Base-by-base conservation (phyloP, 2,113 vertebrate genomes). In the Nansenia antarctica region DNA sequence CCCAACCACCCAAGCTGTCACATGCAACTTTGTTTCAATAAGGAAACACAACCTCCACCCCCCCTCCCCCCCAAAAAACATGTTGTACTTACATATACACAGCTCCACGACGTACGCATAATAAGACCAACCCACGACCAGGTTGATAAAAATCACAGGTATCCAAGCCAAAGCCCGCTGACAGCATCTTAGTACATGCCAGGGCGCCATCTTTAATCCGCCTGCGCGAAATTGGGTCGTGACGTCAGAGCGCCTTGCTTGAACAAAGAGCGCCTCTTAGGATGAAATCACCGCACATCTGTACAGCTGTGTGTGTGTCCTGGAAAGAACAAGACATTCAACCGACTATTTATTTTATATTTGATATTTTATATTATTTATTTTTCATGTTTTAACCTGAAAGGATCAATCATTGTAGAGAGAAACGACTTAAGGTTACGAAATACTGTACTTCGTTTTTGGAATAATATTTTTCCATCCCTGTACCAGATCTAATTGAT, bases 61-160 rank as follows among this genome's bases (percentile, higher is more conserved):
- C n/a, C n/a, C n/a, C n/a, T n/a, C n/a, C n/a, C n/a, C n/a, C 22
- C 29, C 6, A 42, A 7, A n/a, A 20, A 35, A 9, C 14, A 9
- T 11, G 15, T 2, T 32, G 1, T 72, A 98, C 97, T 99, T 90
- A 98, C 97, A 94, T 67, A 97, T 86, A 83, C 97, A 98, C 12
- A 99, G 94, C 89, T 97, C 94, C 91, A 99, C 94, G 59, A 98
- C 95, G 76, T 98, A 99, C 1, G 97, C 96, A 78, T 98, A 98
- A 80, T 99, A 99, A 53, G 97, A 98, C 97, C 97, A 98, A 65
- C 91, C 94, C 29, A 96, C 93, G 39, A 98, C 96, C 82, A 98
- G 91, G 80, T 94, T 91, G 74, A 99, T 98, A 88, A 98, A 98
- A 49, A 93, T 78, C 39, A 98, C 96, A 37, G 97, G 97, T 78